Percentiles rank a stretch among this genome's conserved stretches.
Evolutionary conservation across 2,797 vertebrate species (phyloP).

Genomic region (Sarcoramphus papa): DNA sequence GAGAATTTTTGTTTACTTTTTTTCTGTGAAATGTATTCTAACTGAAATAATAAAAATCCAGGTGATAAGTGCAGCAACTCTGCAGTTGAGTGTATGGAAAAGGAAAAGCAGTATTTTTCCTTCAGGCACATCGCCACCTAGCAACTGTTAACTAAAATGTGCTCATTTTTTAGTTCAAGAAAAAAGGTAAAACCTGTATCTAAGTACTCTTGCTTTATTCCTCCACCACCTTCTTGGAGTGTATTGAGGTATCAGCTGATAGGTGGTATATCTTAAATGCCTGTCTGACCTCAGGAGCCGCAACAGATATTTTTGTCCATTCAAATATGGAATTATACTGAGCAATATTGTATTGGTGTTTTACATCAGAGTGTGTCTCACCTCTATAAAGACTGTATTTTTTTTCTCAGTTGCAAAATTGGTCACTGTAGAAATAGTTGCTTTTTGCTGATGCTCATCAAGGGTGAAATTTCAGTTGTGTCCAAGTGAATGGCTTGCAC

Average conservation of each 20-base stretch:
- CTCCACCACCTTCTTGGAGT: neutral
- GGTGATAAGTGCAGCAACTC: neutral
- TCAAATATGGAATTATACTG: neutral
- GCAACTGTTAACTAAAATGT: neutral
- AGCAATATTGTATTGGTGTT: neutral
- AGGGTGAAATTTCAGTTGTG: neutral
- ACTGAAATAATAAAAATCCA: neutral
- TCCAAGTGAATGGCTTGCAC: neutral
- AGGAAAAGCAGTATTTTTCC: neutral
- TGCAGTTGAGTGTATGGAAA: neutral
- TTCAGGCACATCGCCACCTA: constrained; percentile 43
- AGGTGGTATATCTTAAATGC: neutral
- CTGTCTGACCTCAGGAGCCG: neutral
- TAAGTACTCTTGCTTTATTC: neutral
- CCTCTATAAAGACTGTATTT: rapidly evolving
- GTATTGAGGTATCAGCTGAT: neutral
- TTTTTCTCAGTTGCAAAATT: neutral
- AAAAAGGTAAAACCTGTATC: neutral
- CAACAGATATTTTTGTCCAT: neutral
- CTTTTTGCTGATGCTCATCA: neutral
- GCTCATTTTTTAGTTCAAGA: neutral
- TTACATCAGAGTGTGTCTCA: neutral
- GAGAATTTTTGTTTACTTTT: neutral
- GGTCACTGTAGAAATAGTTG: neutral
- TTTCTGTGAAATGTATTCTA: neutral